Percentiles rank a stretch among this genome's conserved stretches.
These are phyloP conservation scores for Caradrina clavipalpis DNA, from an alignment of 2,888 invertebrate species.

Conservation along the genomic window DNA sequence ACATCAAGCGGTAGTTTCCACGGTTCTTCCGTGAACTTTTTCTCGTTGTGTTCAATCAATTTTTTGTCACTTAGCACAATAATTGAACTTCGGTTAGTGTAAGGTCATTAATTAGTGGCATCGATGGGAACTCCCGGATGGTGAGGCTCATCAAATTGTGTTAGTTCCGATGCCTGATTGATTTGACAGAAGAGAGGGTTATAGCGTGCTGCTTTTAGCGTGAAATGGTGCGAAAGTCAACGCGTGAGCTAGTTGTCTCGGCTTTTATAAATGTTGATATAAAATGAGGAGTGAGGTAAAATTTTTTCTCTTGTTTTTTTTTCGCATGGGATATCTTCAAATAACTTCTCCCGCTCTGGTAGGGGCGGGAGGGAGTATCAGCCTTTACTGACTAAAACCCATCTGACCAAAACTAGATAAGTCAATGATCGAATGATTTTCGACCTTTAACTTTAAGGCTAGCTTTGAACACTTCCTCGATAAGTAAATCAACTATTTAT, in stretches of 20 bases:
- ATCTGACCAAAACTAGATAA: neutral
- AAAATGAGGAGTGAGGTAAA: neutral
- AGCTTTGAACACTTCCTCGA: neutral
- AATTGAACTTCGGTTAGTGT: slow-evolving; percentile 56
- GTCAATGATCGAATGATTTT: neutral
- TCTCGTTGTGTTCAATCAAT: slow-evolving; percentile 58
- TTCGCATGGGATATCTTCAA: too few relatives aligned
- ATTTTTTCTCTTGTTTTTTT: too few relatives aligned
- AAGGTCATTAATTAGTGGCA: slow-evolving; percentile 59
- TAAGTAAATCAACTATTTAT: slow-evolving; percentile 28
- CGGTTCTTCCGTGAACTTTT: slow-evolving; percentile 61
- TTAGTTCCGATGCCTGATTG: slow-evolving; percentile 36
- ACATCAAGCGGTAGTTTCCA: slow-evolving; percentile 60
- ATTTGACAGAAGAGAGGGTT: slow-evolving; percentile 18
- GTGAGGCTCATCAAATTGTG: slow-evolving; percentile 46
- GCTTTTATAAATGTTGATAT: slow-evolving; percentile 10
- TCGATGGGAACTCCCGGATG: slow-evolving; percentile 49
- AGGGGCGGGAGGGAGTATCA: too few relatives aligned
- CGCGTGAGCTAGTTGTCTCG: slow-evolving; percentile 23
- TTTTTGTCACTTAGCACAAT: slow-evolving; percentile 55
- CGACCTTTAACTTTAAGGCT: neutral
- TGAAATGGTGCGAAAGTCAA: slow-evolving; percentile 24
- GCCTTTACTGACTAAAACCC: too few relatives aligned
- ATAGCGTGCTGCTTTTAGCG: too few relatives aligned
- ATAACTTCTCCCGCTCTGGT: too few relatives aligned